Evolutionary conservation across 2,113 vertebrate genomes (phyloP), one percentile per base, ranked within the genome.

Genomic region (Baryphthengus martii): DNA sequence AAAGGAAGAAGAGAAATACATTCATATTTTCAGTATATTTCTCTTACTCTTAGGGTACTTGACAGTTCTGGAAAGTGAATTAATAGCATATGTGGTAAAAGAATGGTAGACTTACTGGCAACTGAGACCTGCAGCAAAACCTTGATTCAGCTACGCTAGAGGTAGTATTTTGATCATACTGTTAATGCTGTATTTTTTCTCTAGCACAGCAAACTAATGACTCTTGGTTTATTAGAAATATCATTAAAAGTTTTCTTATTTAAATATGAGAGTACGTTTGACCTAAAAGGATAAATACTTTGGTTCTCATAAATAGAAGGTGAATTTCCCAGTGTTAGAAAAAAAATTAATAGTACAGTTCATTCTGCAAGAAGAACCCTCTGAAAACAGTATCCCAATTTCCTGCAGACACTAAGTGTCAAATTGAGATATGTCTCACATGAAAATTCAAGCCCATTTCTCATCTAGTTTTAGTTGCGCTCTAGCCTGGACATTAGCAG

Each of bases 11-110:
- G 53, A 73, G 72, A 83, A 39, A 70, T 90, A 87, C 33, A 31
- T 28, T 62, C 84, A 59, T 94, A 81, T 91, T 95, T 95, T 95
- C 92, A 52, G 59, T 45, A 28, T 44, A 84, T 75, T 90, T 88
- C 77, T 92, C 68, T 91, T 93, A 25, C 29, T 82, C 83, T 93
- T 67, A 12, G 44, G 80, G 71, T 75, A 86, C 88, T 72, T 93
- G 96, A 91, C 86, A 94, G 77, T 85, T 92, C 89, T 29, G 68
- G 85, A 63, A 85, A 82, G 67, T 88, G 96, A 90, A 89, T 95
- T 89, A 96, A 95, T 80, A 92, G 72, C 71, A 76, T 89, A 90
- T 45, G 33, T 67, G 88, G 93, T 87, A 93, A 88, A 84, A 95
- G 88, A 89, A 72, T 44, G 70, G 88, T 82, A 93, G 86, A 52